phyloP scores from a whole-genome alignment of 2,113 vertebrate genomes.

The Melozone crissalis region DNA sequence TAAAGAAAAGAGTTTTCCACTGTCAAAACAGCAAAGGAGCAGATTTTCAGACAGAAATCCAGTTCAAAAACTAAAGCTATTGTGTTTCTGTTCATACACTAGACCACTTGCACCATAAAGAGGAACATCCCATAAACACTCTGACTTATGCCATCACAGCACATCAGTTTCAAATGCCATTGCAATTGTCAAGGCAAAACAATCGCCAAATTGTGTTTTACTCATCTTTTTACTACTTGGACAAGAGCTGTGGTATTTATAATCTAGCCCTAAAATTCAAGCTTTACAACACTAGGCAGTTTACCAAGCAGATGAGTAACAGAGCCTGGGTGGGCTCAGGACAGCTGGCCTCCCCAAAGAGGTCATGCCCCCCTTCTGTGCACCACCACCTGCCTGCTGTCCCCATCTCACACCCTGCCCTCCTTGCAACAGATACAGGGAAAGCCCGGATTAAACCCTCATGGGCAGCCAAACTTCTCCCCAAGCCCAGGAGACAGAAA shows the following conservation, averaged over 20 bases:
- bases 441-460: neutral
- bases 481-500: neutral
- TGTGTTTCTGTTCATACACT: neutral
- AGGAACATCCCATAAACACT: neutral
- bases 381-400: neutral
- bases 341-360: neutral
- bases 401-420: neutral
- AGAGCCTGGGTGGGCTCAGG: neutral
- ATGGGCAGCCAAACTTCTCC: neutral
- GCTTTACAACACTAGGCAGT: neutral
- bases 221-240: conserved; percentile 8
- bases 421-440: neutral
- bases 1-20: neutral
- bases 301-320: neutral
- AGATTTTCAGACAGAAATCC: neutral
- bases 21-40: conserved; percentile 14
- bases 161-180: neutral
- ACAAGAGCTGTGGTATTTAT: conserved; percentile 12
- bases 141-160: neutral
- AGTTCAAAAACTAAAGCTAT: conserved; percentile 1
- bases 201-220: neutral
- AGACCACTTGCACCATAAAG: neutral
- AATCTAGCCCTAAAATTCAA: neutral
- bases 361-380: neutral
- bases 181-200: neutral